phyloP scores from a whole-genome alignment of 2,797 vertebrate genomes.

The Pelodytes ibericus region DNA sequence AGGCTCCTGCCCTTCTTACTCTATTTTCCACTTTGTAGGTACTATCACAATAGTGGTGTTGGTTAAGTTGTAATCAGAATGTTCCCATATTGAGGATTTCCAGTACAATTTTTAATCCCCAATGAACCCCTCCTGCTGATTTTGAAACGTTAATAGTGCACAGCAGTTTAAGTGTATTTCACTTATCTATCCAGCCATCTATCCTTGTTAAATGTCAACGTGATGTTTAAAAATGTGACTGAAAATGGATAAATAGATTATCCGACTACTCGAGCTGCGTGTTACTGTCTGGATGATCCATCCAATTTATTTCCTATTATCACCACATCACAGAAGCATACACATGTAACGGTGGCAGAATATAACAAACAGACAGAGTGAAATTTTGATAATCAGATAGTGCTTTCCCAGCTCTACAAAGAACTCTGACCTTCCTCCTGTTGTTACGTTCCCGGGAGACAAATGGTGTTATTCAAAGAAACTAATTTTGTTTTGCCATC shows the following conservation, averaged over 20 bases:
- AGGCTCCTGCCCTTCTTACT: too few species aligned
- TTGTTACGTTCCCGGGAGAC: slow-evolving; percentile 53
- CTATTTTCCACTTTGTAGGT: too few species aligned
- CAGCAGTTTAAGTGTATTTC: too few species aligned
- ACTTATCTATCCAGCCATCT: background rate
- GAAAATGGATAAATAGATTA: background rate
- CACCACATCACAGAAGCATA: slow-evolving; percentile 47
- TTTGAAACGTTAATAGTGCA: slow-evolving; percentile 12
- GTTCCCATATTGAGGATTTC: too few species aligned
- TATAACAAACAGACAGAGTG: slow-evolving; percentile 49
- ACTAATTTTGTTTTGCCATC: slow-evolving; percentile 58
- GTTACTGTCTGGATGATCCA: slow-evolving; percentile 8
- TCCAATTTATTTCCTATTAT: slow-evolving; percentile 44
- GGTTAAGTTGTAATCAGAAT: too few species aligned
- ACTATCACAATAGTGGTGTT: too few species aligned
- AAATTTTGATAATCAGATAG: slow-evolving; percentile 56
- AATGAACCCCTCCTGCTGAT: slow-evolving; percentile 10
- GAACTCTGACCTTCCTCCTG: slow-evolving; percentile 56
- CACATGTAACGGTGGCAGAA: slow-evolving; percentile 48
- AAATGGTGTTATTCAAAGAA: slow-evolving; percentile 58
- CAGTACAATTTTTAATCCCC: too few species aligned
- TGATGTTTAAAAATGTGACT: background rate
- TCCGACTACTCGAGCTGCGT: background rate
- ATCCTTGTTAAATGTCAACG: background rate
- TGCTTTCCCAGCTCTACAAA: slow-evolving; percentile 53